Evolutionary conservation across 2,113 vertebrate genomes (phyloP).

Genomic region (Phalacrocorax brasilianus): DNA sequence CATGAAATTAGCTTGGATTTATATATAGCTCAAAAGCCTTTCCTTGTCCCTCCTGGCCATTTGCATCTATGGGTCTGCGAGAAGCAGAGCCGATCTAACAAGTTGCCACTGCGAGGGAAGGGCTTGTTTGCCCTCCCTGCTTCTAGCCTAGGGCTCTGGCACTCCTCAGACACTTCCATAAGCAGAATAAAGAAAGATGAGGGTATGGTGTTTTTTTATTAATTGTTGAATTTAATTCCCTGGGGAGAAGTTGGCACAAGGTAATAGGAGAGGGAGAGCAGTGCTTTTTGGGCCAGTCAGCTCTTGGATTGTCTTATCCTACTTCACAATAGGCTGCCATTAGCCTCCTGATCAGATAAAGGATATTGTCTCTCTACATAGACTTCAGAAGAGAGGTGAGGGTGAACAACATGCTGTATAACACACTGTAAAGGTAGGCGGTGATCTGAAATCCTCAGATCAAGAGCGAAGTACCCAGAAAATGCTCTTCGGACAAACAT

Average conservation of each 20-base stretch:
- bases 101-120: not conserved
- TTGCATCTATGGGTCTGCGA: not conserved
- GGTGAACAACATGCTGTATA: not conserved
- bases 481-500: not conserved
- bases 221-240: not conserved
- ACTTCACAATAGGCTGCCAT: not conserved
- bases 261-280: not conserved
- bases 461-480: not conserved
- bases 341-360: not conserved
- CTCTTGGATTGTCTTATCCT: not conserved
- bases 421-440: not conserved
- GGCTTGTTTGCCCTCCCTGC: not conserved
- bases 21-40: not conserved
- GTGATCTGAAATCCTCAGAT: not conserved
- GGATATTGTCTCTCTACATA: not conserved
- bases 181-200: not conserved
- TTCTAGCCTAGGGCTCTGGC: not conserved
- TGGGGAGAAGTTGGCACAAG: not conserved
- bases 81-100: not conserved
- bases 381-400: not conserved
- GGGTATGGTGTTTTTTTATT: not conserved
- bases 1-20: not conserved
- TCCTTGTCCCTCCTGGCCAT: accelerated
- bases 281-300: not conserved
- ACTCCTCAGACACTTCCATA: not conserved